phyloP scores from a whole-genome alignment of 2,113 vertebrate species.

The Heliornis fulica region DNA sequence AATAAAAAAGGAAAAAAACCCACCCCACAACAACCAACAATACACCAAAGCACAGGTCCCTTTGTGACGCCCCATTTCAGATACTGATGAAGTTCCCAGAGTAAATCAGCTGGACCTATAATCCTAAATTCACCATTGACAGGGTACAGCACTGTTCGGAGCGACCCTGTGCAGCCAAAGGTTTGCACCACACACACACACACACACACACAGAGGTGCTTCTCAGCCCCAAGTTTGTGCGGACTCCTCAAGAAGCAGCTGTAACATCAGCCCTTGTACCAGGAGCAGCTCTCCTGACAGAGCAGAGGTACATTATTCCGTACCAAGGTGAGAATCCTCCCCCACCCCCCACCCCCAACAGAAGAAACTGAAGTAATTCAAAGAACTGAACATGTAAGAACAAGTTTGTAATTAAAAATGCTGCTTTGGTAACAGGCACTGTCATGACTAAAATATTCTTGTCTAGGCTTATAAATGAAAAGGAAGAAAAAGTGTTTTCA shows the following conservation, averaged over 20 bases:
- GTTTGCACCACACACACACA: not conserved
- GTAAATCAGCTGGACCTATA: not conserved
- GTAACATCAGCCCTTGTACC: not conserved
- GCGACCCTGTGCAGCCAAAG: not conserved
- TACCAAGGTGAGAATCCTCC: not conserved
- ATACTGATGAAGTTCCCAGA: not conserved
- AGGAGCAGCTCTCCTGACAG: not conserved
- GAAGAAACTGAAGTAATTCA: not conserved
- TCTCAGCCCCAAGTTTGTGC: not conserved
- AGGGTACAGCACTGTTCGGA: not conserved
- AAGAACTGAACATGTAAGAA: not conserved
- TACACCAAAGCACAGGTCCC: accelerated
- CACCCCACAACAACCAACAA: no score
- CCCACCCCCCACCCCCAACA: accelerated
- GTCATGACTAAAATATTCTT: not conserved
- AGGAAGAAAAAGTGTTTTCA: not conserved
- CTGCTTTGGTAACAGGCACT: not conserved
- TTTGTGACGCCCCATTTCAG: not conserved
- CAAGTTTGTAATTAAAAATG: not conserved
- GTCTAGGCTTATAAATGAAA: not conserved
- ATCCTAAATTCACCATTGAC: not conserved
- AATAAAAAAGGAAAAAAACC: not conserved
- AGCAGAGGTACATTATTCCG: not conserved
- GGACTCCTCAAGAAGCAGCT: not conserved
- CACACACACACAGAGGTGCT: not conserved